Conservation (phyloP, 1,140 invertebrate species). For the Listronotus bonariensis region DNA sequence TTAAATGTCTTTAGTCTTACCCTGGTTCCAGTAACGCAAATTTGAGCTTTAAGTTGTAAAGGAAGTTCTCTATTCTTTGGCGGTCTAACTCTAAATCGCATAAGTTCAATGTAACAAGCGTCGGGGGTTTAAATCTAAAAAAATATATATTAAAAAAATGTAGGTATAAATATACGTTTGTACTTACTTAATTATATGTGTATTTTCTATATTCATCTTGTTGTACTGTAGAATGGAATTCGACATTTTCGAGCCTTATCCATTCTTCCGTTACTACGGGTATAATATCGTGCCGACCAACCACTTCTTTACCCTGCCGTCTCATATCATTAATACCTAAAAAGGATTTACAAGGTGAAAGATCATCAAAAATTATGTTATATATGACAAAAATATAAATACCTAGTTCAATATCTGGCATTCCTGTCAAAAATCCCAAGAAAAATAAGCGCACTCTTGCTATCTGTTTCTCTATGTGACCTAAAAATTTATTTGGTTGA, state of each 20-base stretch:
- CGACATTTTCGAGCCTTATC: conserved; percentile 93
- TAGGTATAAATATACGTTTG: too few species aligned
- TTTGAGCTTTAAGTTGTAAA: conserved; percentile 87
- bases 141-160: conserved; percentile 7
- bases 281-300: conserved; percentile 98
- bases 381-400: neutral
- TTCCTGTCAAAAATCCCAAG: conserved; percentile 88
- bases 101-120: conserved; percentile 96
- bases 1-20: conserved; percentile 55
- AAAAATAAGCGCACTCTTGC: conserved; percentile 95
- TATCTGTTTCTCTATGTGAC: conserved; percentile 87
- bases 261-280: conserved; percentile 99
- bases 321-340: conserved; percentile 93
- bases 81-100: conserved; percentile 95
- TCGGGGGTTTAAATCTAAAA: conserved; percentile 95
- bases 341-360: neutral
- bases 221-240: conserved; percentile 95
- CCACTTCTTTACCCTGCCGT: conserved; percentile 97
- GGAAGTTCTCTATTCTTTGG: conserved; percentile 97
- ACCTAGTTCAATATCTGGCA: conserved; percentile 90
- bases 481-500: conserved; percentile 49
- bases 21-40: conserved; percentile 84
- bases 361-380: neutral
- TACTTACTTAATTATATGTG: conserved; percentile 85
- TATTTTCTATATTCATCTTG: conserved; percentile 88